A percentile compares a stretch with the other conserved stretches of the same genome.
Conservation (phyloP, 1,140 invertebrate genomes). For the Lordiphosa clarofinis region DNA sequence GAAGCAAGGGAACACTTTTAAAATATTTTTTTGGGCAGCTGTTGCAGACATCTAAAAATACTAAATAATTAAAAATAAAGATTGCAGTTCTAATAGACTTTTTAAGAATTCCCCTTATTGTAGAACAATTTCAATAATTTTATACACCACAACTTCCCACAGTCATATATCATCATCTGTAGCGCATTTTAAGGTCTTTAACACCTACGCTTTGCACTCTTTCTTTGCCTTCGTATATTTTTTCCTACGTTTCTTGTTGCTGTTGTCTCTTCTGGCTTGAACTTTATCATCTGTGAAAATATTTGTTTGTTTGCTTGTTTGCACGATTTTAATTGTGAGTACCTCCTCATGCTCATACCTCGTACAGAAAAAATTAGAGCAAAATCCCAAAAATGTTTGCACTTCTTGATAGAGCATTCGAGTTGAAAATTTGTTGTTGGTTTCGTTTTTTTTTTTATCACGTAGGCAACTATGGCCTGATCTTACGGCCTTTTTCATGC, state of each 20-base stretch:
- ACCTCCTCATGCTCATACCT: slow-evolving; percentile 12
- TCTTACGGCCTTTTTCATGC: slow-evolving; percentile 74
- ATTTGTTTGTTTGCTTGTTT: slow-evolving; percentile 73
- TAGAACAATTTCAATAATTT: no score
- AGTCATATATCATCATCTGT: slow-evolving; percentile 39
- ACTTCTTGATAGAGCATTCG: slow-evolving; percentile 33
- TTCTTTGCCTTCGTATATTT: slow-evolving; percentile 3
- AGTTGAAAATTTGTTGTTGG: slow-evolving; percentile 1
- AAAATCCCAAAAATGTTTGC: slow-evolving; percentile 66
- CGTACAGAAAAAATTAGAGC: slow-evolving; percentile 63
- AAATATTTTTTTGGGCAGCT: slow-evolving; percentile 5
- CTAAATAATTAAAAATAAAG: not conserved
- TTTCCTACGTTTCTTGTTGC: slow-evolving; percentile 1
- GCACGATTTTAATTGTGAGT: slow-evolving; percentile 70
- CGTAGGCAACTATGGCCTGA: slow-evolving; percentile 63
- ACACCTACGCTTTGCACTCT: slow-evolving; percentile 53
- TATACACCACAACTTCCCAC: not conserved
- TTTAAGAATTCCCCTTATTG: no score
- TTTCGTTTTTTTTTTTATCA: slow-evolving; percentile 48
- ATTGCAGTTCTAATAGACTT: no score
- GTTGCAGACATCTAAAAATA: not conserved
- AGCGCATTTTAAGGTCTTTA: slow-evolving; percentile 65
- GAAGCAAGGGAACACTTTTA: slow-evolving; percentile 15
- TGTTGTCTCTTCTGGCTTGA: slow-evolving; percentile 33
- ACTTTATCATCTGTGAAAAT: slow-evolving; percentile 78